Base-by-base conservation (phyloP, 35 echinoderm and acorn worm species). In the Lytechinus variegatus region DNA sequence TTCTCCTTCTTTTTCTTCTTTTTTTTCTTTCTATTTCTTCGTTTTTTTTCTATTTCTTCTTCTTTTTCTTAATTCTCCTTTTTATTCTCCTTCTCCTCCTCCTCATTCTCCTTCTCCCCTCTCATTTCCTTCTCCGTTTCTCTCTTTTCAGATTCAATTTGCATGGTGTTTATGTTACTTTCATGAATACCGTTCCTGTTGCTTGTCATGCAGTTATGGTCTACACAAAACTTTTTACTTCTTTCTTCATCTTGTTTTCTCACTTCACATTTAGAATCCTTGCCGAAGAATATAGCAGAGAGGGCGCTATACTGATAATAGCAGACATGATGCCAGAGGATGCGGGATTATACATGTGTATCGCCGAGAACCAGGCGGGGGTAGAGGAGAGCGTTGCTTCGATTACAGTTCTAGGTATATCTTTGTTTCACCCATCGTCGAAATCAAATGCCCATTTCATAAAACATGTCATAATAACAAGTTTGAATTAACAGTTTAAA, bases 281-380 rank as follows among this genome's bases (percentile, higher is more conserved):
- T 27, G 95, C 92, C 54, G 97, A 97, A 60, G 94, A 94, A 92
- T 95, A 86, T 29, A 55, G 71, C 28, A 4, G 54, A 21, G 91
- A 54, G 33, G 95, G 94, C 72, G 96, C 97, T 54, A 95, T 95
- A 24, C 91, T 98, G 89, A 86, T 97, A 24, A 87, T 98, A 12
- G 54, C 94, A 27, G 95, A 98, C 72, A 71, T 98, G 9, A 86
- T 86, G 11, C 94, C 94, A 6, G 96, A 97, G 54, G 97, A 98
- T 86, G 96, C 93, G 1, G 97, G 97, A 19, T 92, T 98, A 1
- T 98, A 98, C 94, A 95, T 89, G 94, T 98, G 97, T 86, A 86
- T 94, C 1, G 97, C 97, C 6, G 95, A 96, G 90, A 98, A 98
- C 89, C 60, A 95, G 14, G 89, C 54, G 24, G 97, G 97, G 0